Base-by-base conservation (phyloP, 2,888 invertebrate species). In the Amphipyra tragopoginis region DNA sequence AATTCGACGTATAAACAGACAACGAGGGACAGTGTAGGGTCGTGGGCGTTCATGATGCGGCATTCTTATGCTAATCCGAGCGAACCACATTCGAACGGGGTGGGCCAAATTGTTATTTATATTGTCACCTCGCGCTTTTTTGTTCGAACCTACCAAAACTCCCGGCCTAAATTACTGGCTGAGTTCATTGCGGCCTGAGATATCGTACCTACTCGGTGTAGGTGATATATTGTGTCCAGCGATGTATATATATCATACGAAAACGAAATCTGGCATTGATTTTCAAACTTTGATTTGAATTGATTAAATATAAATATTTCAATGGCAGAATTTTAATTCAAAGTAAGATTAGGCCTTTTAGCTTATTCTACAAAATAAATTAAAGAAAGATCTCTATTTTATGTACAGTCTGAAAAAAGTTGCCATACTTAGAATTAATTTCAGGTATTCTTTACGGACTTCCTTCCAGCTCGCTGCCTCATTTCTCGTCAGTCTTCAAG, bases 101-200 rank as follows among this genome's bases (percentile, higher is more conserved):
- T 94, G 94, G 93, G 93, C 94, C 90, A 94, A 94, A 94, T 93
- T 94, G 94, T 94, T 94, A 94, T 94, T 94, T 94, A 94, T 94
- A 92, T 93, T 94, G 94, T 93, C 94, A 94, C 93, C 92, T 93
- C 89, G 84, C 85, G 85, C 85, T 90, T 93, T 92, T 93, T 93
- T 93, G 85, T 86, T 77, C 77, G 72, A 77, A 85, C 80, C 83
- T 83, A 89, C 89, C 85, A 85, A 89, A 90, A 82, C 83, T 78
- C 48, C 44, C 55, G 75, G 75, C 72, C 85, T 87, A 90, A 90
- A 92, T 91, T 90, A 87, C 88, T 78, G 82, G 79, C 83, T 86
- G 88, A 89, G 83, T 87, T 88, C 87, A 88, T 87, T 81, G 82
- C 81, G 65, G 64, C 53, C 61, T 62, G 56, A 51, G 58, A 69